Conservation (phyloP, 2,888 invertebrate genomes). For the Oxytorus armatus region DNA sequence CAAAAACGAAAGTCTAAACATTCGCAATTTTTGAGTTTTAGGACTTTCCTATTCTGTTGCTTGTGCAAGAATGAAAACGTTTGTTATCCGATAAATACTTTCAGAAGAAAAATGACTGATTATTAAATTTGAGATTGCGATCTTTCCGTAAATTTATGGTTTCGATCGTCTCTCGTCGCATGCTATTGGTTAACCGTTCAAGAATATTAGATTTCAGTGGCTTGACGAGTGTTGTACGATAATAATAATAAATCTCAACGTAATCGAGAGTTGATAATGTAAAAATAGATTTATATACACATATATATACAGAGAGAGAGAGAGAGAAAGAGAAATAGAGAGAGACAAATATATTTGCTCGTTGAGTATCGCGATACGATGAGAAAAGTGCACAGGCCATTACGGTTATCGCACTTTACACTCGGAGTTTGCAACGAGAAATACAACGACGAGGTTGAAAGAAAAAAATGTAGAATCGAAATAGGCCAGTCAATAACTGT, state of each 20-base stretch:
- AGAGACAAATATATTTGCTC: constrained; percentile 67
- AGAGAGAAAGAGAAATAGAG: background rate
- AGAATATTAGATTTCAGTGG: constrained; percentile 24
- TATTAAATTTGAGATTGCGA: background rate
- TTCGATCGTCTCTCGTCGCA: background rate
- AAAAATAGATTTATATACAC: background rate
- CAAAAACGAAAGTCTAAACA: too few species aligned
- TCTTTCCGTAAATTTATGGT: constrained; percentile 1
- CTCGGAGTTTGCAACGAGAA: constrained; percentile 20
- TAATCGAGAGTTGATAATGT: constrained; percentile 78
- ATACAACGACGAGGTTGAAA: constrained; percentile 69
- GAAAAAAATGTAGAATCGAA: constrained; percentile 69
- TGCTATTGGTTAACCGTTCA: background rate
- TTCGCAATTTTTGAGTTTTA: too few species aligned
- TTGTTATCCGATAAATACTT: too few species aligned
- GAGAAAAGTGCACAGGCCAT: constrained; percentile 73
- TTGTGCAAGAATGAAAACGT: too few species aligned
- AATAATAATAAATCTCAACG: constrained; percentile 57
- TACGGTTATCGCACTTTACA: constrained; percentile 76
- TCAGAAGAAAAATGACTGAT: too few species aligned
- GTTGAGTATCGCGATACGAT: constrained; percentile 69
- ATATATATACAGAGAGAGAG: background rate
- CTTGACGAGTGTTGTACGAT: constrained; percentile 10
- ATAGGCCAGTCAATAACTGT: constrained; percentile 35
- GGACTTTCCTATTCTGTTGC: too few species aligned